These are phyloP conservation scores for Microchrysa polita DNA, from an alignment of 2,888 invertebrate genomes.

Conservation along the genomic window DNA sequence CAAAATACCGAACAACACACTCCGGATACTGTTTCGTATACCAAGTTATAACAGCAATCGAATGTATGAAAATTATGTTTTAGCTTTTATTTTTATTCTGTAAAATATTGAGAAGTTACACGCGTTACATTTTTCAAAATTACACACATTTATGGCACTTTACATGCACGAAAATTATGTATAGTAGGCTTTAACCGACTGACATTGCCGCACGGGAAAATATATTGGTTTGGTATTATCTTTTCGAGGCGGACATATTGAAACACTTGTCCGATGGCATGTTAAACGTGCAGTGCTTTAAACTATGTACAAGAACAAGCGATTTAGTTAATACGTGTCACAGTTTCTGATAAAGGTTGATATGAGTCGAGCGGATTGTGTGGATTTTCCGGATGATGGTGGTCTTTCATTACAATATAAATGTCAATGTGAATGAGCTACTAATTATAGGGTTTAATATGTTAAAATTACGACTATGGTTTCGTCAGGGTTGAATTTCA, in stretches of 20 bases:
- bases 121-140: conserved; percentile 38
- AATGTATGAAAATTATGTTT: background rate
- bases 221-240: no score
- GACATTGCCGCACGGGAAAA: background rate
- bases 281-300: background rate
- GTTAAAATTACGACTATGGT: no score
- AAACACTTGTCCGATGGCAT: background rate
- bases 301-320: background rate
- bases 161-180: conserved; percentile 21
- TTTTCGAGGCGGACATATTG: background rate
- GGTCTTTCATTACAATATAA: no score
- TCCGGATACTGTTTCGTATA: background rate
- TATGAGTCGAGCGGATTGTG: background rate
- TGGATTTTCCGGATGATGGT: no score
- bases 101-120: conserved; percentile 7
- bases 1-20: background rate
- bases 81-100: background rate
- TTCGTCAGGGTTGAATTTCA: no score
- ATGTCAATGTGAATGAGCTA: no score
- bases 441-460: no score
- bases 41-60: background rate
- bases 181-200: background rate
- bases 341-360: conserved; percentile 26
- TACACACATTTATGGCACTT: conserved; percentile 44
- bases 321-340: background rate